Conservation (phyloP, 1,140 invertebrate genomes). For the Aphaenogaster rudis region DNA sequence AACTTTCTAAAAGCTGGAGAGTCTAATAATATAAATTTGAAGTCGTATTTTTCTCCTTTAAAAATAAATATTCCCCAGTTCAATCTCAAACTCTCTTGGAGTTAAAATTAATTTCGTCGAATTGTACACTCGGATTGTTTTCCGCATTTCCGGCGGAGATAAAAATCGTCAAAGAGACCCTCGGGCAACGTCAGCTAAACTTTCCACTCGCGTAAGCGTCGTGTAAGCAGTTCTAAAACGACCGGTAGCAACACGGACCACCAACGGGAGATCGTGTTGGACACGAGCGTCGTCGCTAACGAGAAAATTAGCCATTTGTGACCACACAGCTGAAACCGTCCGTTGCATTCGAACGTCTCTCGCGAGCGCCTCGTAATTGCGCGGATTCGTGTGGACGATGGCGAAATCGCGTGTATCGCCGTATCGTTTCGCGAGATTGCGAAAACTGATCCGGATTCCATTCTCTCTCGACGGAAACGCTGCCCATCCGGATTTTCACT, state of each 20-base stretch:
- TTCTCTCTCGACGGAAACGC: neutral
- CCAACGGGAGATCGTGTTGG: conserved; percentile 10
- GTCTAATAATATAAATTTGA: neutral
- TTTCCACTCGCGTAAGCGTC: conserved; percentile 58
- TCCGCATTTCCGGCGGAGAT: conserved; percentile 4
- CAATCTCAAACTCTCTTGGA: neutral
- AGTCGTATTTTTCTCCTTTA: neutral
- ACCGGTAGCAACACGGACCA: neutral
- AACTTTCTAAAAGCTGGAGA: neutral
- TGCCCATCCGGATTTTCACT: neutral
- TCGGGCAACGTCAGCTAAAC: conserved; percentile 45
- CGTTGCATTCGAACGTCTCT: conserved; percentile 3
- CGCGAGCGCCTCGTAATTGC: conserved; percentile 39
- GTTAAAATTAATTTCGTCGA: conserved; percentile 62
- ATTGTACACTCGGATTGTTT: conserved; percentile 27
- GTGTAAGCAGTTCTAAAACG: conserved; percentile 65
- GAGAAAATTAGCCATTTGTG: conserved; percentile 72
- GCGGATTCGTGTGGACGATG: conserved; percentile 62
- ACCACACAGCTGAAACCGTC: conserved; percentile 36
- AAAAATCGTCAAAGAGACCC: conserved; percentile 52
- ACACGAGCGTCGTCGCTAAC: conserved; percentile 66
- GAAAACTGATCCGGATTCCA: neutral
- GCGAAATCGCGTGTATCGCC: conserved; percentile 62
- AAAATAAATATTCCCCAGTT: neutral
- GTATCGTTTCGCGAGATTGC: conserved; percentile 27